phyloP scores from a whole-genome alignment of 2,797 vertebrate species.

The Gymnothorax reevesii region DNA sequence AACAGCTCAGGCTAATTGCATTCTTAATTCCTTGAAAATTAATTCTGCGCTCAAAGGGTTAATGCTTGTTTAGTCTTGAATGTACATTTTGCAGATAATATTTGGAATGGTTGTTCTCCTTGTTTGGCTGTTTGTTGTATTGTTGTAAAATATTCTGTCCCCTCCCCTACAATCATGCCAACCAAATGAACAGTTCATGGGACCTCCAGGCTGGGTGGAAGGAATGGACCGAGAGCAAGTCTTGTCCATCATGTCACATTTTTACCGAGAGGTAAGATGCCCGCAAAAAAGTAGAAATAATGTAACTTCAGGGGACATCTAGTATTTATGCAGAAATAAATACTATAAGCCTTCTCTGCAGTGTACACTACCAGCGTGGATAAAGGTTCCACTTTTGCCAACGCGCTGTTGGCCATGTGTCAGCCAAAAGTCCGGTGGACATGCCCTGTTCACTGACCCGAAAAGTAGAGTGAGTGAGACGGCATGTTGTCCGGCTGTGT shows the following conservation, averaged over 20 bases:
- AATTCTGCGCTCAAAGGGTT: background rate
- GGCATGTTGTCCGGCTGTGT: too few species aligned
- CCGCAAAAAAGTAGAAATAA: background rate
- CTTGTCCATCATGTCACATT: background rate
- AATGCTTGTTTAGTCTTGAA: background rate
- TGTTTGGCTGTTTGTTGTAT: conserved; percentile 2
- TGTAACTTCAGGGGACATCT: background rate
- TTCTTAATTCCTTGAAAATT: too few species aligned
- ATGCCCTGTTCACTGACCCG: too few species aligned
- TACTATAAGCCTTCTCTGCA: background rate
- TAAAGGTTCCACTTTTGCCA: too few species aligned
- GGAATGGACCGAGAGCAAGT: conserved; percentile 60
- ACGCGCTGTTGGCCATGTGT: too few species aligned
- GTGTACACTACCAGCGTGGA: too few species aligned
- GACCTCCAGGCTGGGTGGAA: conserved; percentile 62
- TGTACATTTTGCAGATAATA: background rate
- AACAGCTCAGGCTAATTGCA: too few species aligned
- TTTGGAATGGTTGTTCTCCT: background rate
- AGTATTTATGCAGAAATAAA: background rate
- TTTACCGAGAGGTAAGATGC: conserved; percentile 59
- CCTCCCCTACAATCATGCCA: background rate
- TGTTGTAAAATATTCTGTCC: conserved; percentile 30
- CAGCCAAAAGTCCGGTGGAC: too few species aligned
- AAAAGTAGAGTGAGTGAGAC: too few species aligned
- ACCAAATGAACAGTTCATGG: conserved; percentile 46